Evolutionary conservation across 2,797 vertebrate species (phyloP), one percentile per base, ranked within the genome.

Genomic region (Enteromius treurensis): DNA sequence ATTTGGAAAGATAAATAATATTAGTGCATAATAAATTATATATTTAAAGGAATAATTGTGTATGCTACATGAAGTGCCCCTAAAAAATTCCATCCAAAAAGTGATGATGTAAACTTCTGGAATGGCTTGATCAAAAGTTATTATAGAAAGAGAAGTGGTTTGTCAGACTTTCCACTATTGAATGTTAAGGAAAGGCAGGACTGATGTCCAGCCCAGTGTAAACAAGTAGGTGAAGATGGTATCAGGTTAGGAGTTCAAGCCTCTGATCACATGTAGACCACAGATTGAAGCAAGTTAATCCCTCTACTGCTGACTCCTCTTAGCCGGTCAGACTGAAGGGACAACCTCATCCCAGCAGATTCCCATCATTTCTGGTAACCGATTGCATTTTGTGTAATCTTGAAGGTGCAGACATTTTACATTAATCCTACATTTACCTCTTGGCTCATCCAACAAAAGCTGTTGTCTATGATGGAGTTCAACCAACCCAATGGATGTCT

Each of bases 281-380:
- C 85, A 80, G 81, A 86, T 83, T 86, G 64, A 77, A 51, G 29
- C 60, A 60, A 76, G 73, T 49, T 81, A 77, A 84, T 80, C 78
- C 81, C 51, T 40, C 73, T 62, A 55, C 49, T 77, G 78, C 32
- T 77, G 73, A 42, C 70, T 21, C 10, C 34, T 67, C 19, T 47
- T 55, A 37, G 55, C 70, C 34, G 11, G 15, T 67, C 32, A 58
- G 13, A n/a, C 11, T 62, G 29, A 67, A 80, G 73, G 10, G 15
- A 19, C 21, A 51, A 37, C 49, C 26, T 64, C 67, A 45, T 65
- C 29, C 29, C 15, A 34, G 15, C 15, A 34, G 8, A 60, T 53
- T 71, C 69, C 14, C 7, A 51, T 51, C 13, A 4, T 67, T 51
- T 45, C 2, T 55, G 32, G 8, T 21, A 60, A 58, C n/a, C 7